These are phyloP conservation scores for Thereva nobilitata DNA, from an alignment of 2,888 invertebrate genomes.

Conservation along the genomic window DNA sequence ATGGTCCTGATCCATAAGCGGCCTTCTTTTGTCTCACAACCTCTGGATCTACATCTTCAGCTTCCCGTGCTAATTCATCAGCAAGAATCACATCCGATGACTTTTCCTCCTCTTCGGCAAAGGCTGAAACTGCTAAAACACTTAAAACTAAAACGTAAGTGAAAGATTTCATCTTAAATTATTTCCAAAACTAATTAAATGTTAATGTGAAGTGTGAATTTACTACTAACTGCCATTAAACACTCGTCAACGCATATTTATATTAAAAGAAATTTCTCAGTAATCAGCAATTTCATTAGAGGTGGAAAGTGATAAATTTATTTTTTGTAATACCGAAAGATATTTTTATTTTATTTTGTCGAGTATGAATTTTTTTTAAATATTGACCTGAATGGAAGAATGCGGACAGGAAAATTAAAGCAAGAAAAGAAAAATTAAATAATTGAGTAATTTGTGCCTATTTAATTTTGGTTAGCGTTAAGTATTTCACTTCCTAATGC, in stretches of 20 bases:
- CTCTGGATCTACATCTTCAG: not conserved
- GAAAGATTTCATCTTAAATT: constrained; percentile 14
- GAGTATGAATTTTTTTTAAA: too few species aligned
- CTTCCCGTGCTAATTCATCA: not conserved
- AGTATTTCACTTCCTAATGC: too few species aligned
- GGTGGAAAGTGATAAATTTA: too few species aligned
- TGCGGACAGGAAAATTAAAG: too few species aligned
- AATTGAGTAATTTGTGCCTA: too few species aligned
- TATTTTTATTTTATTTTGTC: too few species aligned
- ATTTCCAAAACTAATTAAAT: not conserved
- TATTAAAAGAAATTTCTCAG: not conserved
- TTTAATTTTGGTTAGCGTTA: too few species aligned
- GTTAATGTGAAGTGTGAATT: not conserved
- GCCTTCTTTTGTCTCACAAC: constrained; percentile 13
- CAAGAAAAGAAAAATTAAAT: too few species aligned
- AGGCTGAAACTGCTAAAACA: not conserved
- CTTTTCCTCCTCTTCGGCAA: constrained; percentile 5
- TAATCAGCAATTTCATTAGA: too few species aligned
- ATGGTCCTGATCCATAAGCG: constrained; percentile 3
- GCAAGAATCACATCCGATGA: not conserved
- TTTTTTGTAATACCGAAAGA: too few species aligned
- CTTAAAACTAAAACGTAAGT: constrained; percentile 1
- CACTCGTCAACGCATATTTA: constrained; percentile 16
- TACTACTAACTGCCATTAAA: not conserved
- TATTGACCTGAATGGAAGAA: too few species aligned